Evolutionary conservation across 1,140 invertebrate species (phyloP), one percentile per base, ranked within the genome.

Genomic region (Caenorhabditis inopinata): DNA sequence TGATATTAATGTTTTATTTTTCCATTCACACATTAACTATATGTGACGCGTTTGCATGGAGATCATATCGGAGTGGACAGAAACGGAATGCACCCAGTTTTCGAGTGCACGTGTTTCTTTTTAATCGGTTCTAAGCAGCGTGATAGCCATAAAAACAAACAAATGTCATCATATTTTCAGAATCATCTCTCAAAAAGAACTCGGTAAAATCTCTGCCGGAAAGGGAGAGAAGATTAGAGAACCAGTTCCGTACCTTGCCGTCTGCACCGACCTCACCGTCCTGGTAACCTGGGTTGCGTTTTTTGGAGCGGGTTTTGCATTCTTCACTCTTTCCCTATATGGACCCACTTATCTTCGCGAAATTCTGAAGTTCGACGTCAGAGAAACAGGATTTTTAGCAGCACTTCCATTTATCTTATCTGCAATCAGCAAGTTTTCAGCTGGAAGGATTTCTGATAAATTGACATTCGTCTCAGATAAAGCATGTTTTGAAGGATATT

Each of bases 391-490:
- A 5, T 75, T 83, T 35, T 85, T 82, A 14, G 73, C 85, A 3
- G 85, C 85, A 12, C 27, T 87, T 32, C 85, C 85, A 6, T 85
- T 84, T 68, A 38, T 85, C 38, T 35, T 84, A 9, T 78, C 86
- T 0, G 45, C 79, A 9, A 29, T 86, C 21, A 51, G 84, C 16
- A 85, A 85, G 74, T 75, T 85, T 32, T 35, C 86, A 23, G 84
- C 82, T 7, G 38, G 38, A 5, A 42, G 14, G 38, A 42, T 42
- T 42, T 42, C 38, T 7, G 38, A 42, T 14, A 42, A 42, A 14
- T 42, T 42, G 38, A 7, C 38, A 7, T 42, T 42, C 38, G 5
- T 42, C 5, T 42, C 38, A 14, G 38, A 42, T 7, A 42, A 42
- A 14, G 38, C 14, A 7, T 5, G 38, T 7, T 7, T 14, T 42